Evolutionary conservation across 2,888 invertebrate species (phyloP).

Genomic region (Seira sanloemensis): DNA sequence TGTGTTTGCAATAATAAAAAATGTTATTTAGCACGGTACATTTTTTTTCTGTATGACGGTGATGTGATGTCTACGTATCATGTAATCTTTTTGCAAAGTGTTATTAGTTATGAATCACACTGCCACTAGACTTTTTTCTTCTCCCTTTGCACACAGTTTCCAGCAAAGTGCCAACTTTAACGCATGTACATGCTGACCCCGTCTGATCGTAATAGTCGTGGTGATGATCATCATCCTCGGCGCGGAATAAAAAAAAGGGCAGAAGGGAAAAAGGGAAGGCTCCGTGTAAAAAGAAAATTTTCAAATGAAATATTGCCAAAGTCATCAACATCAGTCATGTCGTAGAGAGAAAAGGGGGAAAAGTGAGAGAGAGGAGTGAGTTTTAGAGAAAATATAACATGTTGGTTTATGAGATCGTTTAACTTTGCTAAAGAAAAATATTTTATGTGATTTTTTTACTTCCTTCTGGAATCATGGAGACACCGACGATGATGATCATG

Average conservation of each 20-base stretch:
- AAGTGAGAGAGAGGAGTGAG: slow-evolving; percentile 1
- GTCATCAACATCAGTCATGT: slow-evolving; percentile 55
- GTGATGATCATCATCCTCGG: not conserved
- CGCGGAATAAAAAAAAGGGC: not conserved
- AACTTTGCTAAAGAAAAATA: slow-evolving; percentile 26
- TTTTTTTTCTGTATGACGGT: too few species aligned
- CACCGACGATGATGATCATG: slow-evolving; percentile 7
- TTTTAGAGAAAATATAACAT: slow-evolving; percentile 28
- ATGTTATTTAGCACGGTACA: not conserved
- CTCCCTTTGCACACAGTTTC: too few species aligned
- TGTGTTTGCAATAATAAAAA: slow-evolving; percentile 31
- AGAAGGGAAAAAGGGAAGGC: slow-evolving; percentile 10
- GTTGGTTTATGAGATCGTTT: slow-evolving; percentile 43
- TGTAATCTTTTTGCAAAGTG: not conserved
- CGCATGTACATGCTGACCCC: not conserved
- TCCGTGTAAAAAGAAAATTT: slow-evolving; percentile 20
- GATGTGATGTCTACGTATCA: not conserved
- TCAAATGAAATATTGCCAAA: slow-evolving; percentile 54
- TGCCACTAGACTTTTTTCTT: not conserved
- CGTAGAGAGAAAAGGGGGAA: slow-evolving; percentile 15
- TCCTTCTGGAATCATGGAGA: slow-evolving; percentile 6
- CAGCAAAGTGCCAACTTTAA: too few species aligned
- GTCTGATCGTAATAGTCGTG: not conserved
- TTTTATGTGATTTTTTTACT: slow-evolving; percentile 18
- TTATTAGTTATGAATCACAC: not conserved